Percentiles rank a stretch among this genome's conserved stretches.
Conservation (phyloP, 2,797 vertebrate genomes). For the Anguilla anguilla region DNA sequence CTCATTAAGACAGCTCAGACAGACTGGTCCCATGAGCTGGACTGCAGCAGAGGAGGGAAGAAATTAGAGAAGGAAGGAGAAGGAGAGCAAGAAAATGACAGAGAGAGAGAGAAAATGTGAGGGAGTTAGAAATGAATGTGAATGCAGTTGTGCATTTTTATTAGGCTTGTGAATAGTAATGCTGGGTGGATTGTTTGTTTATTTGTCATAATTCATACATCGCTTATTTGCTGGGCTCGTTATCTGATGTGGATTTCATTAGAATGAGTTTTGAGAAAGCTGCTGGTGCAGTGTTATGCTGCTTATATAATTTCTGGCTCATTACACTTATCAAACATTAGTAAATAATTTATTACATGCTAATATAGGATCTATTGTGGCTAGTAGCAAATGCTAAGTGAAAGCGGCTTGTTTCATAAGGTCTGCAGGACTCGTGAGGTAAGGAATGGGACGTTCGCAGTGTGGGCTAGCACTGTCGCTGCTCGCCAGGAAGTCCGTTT, state of each 20-base stretch:
- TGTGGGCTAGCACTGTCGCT: not conserved
- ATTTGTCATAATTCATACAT: not conserved
- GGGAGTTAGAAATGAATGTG: not conserved
- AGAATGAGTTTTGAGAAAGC: not conserved
- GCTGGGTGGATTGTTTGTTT: not conserved
- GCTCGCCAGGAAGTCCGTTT: not conserved
- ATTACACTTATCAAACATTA: not conserved
- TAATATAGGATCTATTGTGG: not conserved
- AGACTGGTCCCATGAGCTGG: not conserved
- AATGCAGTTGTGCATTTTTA: not conserved
- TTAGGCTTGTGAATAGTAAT: not conserved
- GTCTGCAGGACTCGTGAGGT: not conserved
- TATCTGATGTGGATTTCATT: not conserved
- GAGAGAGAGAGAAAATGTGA: not conserved
- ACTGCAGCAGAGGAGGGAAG: slow-evolving; percentile 29
- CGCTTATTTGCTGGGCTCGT: not conserved
- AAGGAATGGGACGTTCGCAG: not conserved
- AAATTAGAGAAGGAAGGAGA: not conserved
- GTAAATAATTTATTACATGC: not conserved
- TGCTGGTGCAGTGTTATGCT: not conserved
- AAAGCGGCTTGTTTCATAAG: not conserved
- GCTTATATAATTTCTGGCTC: not conserved
- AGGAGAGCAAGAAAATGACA: not conserved
- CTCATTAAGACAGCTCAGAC: slow-evolving; percentile 51
- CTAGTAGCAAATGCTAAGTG: not conserved